phyloP scores from a whole-genome alignment of 2,888 invertebrate species.

The Parascotia fuliginaria region DNA sequence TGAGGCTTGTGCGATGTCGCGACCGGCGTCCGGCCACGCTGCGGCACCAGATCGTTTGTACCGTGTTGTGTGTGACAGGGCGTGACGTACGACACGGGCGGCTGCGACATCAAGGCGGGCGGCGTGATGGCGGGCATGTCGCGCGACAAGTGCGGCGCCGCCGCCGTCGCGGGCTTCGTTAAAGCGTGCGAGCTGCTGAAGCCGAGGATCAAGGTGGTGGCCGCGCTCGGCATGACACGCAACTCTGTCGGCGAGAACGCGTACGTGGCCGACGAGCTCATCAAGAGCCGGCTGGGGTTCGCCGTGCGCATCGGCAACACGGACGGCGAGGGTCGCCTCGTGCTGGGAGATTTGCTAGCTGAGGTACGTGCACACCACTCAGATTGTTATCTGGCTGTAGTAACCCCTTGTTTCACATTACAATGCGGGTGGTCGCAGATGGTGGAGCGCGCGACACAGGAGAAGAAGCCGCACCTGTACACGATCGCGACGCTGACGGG shows the following conservation, averaged over 20 bases:
- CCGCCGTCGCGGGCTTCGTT: slow-evolving; percentile 96
- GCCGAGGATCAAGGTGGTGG: slow-evolving; percentile 90
- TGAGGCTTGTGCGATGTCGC: slow-evolving; percentile 14
- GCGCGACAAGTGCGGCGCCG: slow-evolving; percentile 97
- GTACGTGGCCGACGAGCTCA: slow-evolving; percentile 96
- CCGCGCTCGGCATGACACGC: slow-evolving; percentile 93
- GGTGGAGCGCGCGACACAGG: slow-evolving; percentile 87
- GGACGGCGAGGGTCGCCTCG: slow-evolving; percentile 97
- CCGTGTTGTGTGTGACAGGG: slow-evolving; percentile 74
- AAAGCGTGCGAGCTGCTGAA: slow-evolving; percentile 81
- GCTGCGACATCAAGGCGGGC: slow-evolving; percentile 93
- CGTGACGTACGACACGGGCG: slow-evolving; percentile 95
- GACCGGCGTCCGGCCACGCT: neutral
- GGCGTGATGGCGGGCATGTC: slow-evolving; percentile 96
- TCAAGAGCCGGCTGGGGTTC: slow-evolving; percentile 92
- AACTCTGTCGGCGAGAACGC: slow-evolving; percentile 95
- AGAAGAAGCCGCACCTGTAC: slow-evolving; percentile 93
- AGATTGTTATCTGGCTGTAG: no score
- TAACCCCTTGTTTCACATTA: no score
- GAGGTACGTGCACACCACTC: slow-evolving; percentile 35
- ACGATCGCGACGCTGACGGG: slow-evolving; percentile 97
- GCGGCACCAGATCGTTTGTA: no score
- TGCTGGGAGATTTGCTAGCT: slow-evolving; percentile 95
- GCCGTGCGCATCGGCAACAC: slow-evolving; percentile 96
- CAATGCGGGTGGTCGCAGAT: no score